A percentile compares a stretch with the other conserved stretches of the same genome.
phyloP scores from a whole-genome alignment of 2,888 invertebrate species.

The Callyntrura sp. region DNA sequence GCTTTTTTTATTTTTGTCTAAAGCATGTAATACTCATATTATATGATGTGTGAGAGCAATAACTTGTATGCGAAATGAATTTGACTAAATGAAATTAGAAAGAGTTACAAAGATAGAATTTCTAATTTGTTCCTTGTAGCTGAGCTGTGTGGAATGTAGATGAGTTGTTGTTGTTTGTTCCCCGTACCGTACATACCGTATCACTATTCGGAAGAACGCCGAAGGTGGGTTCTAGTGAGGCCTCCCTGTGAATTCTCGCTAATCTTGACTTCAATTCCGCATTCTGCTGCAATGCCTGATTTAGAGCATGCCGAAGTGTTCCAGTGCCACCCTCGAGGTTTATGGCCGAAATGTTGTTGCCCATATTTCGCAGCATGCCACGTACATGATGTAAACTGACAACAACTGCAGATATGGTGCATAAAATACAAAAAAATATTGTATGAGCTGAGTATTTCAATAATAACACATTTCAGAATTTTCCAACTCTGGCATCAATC shows the following conservation, averaged over 20 bases:
- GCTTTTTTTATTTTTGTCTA: background rate
- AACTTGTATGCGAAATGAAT: conserved; percentile 18
- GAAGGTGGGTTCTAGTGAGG: conserved; percentile 86
- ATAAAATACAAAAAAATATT: conserved; percentile 41
- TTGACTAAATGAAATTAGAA: background rate
- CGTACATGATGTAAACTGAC: conserved; percentile 81
- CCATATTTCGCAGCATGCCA: conserved; percentile 82
- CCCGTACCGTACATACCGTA: conserved; percentile 78
- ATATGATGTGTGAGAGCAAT: background rate
- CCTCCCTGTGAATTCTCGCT: conserved; percentile 85
- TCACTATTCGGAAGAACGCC: conserved; percentile 86
- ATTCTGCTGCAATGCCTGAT: conserved; percentile 91
- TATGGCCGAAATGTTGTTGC: conserved; percentile 78
- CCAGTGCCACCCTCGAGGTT: conserved; percentile 85
- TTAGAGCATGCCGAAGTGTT: conserved; percentile 88
- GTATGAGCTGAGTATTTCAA: conserved; percentile 4
- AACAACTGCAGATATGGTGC: conserved; percentile 77
- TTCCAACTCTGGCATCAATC: conserved; percentile 44
- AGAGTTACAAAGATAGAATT: conserved; percentile 27
- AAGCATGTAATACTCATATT: background rate
- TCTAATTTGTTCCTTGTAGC: conserved; percentile 31
- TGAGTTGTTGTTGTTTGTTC: background rate
- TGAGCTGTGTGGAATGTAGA: background rate
- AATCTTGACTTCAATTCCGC: conserved; percentile 88
- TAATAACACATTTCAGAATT: conserved; percentile 56